These are phyloP conservation scores for Thermophis baileyi DNA, from an alignment of 2,113 vertebrate genomes.

Conservation along the genomic window DNA sequence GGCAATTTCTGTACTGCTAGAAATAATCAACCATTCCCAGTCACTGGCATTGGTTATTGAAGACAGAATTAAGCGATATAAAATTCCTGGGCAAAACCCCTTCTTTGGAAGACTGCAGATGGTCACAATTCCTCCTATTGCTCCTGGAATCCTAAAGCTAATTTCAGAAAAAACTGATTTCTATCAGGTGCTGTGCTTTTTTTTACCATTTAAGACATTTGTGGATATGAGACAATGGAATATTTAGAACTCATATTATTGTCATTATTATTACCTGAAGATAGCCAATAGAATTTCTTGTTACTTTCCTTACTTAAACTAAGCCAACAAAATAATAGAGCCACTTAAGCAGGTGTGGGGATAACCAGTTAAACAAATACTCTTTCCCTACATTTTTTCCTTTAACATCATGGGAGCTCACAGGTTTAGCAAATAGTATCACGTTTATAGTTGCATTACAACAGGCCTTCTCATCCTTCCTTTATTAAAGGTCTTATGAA, in stretches of 20 bases:
- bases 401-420: neutral
- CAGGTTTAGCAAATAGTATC: neutral
- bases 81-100: constrained; percentile 76
- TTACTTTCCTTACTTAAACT: neutral
- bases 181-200: constrained; percentile 78
- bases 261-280: neutral
- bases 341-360: neutral
- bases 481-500: neutral
- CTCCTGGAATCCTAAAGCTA: constrained; percentile 75
- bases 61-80: constrained; percentile 87
- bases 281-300: neutral
- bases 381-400: neutral
- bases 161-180: constrained; percentile 89
- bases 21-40: constrained; percentile 93
- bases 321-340: neutral
- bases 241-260: neutral
- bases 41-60: constrained; percentile 90
- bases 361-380: neutral
- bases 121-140: constrained; percentile 90
- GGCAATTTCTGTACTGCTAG: constrained; percentile 88
- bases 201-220: neutral
- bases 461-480: neutral
- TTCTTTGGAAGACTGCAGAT: constrained; percentile 89
- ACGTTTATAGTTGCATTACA: neutral
- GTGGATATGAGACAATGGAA: neutral